A percentile compares a stretch with the other conserved stretches of the same genome.
Evolutionary conservation across 2,113 vertebrate species (phyloP).

Genomic region (Menura novaehollandiae): DNA sequence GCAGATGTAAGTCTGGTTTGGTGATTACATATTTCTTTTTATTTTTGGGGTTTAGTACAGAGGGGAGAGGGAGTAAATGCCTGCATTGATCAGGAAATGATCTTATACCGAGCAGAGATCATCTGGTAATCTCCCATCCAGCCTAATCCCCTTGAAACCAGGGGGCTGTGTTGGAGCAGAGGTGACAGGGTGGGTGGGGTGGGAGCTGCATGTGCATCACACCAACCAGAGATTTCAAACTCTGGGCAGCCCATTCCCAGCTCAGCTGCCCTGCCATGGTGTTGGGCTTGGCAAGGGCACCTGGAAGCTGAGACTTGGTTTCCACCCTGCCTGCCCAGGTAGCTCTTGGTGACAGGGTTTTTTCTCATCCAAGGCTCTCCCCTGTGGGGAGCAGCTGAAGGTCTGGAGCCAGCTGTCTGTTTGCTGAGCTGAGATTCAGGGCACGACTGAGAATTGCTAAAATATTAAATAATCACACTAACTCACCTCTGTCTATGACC

Average conservation of each 20-base stretch:
- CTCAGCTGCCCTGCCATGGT: accelerated
- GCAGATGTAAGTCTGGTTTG: conserved; percentile 36
- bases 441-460: not conserved
- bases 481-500: not conserved
- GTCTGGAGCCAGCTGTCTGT: not conserved
- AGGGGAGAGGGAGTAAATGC: not conserved
- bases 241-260: not conserved
- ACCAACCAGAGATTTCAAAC: not conserved
- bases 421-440: not conserved
- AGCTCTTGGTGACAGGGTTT: not conserved
- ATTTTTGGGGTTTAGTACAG: not conserved
- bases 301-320: not conserved
- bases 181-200: not conserved
- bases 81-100: not conserved
- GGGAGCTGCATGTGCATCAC: accelerated
- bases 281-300: not conserved
- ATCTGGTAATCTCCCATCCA: not conserved
- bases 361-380: not conserved
- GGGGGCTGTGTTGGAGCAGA: not conserved
- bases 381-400: not conserved
- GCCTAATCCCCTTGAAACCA: not conserved
- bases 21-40: accelerated
- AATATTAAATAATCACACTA: not conserved
- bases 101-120: not conserved
- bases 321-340: not conserved